phyloP scores from a whole-genome alignment of 2,113 vertebrate species.

The Pelecanoides urinatrix region DNA sequence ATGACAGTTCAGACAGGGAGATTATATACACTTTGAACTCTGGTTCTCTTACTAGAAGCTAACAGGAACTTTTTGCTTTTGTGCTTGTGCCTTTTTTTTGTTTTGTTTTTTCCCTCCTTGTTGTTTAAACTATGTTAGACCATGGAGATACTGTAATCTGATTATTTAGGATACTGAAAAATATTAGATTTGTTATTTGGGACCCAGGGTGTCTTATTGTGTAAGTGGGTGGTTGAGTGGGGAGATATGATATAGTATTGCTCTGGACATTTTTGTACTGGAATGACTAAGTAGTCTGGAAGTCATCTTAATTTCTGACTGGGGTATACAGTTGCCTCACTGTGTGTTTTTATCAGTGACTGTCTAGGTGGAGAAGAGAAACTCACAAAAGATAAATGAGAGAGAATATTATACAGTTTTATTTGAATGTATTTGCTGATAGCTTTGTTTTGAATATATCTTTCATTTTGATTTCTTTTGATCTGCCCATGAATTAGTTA shows the following conservation, averaged over 20 bases:
- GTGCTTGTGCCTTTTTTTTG: not conserved
- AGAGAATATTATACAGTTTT: not conserved
- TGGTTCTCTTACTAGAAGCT: not conserved
- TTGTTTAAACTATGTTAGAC: not conserved
- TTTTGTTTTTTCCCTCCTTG: not conserved
- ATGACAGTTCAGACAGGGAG: not conserved
- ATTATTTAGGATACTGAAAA: not conserved
- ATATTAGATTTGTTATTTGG: not conserved
- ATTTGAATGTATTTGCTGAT: not conserved
- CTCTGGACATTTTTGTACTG: not conserved
- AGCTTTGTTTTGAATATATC: not conserved
- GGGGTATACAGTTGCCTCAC: not conserved
- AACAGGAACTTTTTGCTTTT: not conserved
- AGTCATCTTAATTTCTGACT: not conserved
- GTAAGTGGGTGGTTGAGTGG: not conserved
- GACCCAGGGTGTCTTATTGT: not conserved
- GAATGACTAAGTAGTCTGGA: not conserved
- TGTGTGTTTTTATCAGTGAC: not conserved
- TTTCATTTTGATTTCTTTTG: slow-evolving; percentile 18
- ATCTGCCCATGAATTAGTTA: slow-evolving; percentile 50
- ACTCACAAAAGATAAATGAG: not conserved
- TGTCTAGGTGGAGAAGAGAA: not conserved
- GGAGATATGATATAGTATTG: not conserved
- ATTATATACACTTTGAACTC: not conserved
- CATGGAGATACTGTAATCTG: not conserved